Conservation (phyloP, 2,113 vertebrate species). For the Myxocyprinus asiaticus region DNA sequence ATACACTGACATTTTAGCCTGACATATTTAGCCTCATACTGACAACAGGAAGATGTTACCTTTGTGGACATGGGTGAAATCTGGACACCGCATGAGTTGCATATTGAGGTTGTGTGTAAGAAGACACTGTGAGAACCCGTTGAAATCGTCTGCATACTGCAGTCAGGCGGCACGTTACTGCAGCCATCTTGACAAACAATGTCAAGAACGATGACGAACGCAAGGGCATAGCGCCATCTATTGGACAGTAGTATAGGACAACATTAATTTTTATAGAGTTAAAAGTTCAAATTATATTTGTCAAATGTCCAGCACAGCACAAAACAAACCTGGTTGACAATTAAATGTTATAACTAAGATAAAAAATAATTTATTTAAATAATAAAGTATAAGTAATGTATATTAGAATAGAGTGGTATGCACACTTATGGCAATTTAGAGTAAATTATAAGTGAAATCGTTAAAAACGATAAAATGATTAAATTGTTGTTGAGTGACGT, state of each 20-base stretch:
- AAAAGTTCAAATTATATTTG: not conserved
- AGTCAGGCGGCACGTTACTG: conserved; percentile 64
- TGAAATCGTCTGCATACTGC: conserved; percentile 75
- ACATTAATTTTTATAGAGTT: not conserved
- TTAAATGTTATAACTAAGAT: no score
- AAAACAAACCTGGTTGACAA: no score
- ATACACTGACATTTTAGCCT: not conserved
- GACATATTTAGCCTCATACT: not conserved
- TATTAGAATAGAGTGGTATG: not conserved
- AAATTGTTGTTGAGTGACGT: no score
- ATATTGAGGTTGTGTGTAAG: conserved; percentile 44
- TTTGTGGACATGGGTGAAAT: conserved; percentile 41
- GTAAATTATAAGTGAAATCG: no score
- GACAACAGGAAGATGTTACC: conserved; percentile 58
- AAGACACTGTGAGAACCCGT: conserved; percentile 64
- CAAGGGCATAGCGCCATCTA: not conserved
- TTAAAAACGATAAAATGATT: no score
- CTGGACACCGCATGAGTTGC: conserved; percentile 19
- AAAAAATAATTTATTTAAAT: not conserved
- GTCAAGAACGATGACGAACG: conserved; percentile 41
- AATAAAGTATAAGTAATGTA: not conserved
- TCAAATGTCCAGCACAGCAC: no score
- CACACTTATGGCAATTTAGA: no score
- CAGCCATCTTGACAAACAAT: conserved; percentile 71
- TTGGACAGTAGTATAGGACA: not conserved